Conservation (phyloP, 2,888 invertebrate species). For the Muschampia plurimacula region DNA sequence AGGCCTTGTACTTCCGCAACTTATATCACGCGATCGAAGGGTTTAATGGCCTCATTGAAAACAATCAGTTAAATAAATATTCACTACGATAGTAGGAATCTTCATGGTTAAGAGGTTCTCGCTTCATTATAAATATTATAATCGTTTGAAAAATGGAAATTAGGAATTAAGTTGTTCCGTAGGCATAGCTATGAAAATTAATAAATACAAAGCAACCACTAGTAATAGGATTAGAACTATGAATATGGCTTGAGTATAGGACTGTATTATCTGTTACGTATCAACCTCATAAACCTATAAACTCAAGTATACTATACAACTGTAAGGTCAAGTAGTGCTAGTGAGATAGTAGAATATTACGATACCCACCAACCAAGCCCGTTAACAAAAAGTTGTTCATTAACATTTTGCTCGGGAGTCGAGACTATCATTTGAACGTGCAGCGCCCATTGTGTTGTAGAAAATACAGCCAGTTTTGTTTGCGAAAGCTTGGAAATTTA, state of each 20-base stretch:
- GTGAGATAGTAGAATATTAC: slow-evolving; percentile 1
- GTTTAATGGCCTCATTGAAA: slow-evolving; percentile 52
- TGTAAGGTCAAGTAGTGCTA: background rate
- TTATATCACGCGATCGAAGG: slow-evolving; percentile 57
- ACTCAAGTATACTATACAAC: no score
- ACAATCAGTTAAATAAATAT: slow-evolving; percentile 45
- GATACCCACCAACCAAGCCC: background rate
- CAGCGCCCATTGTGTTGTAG: slow-evolving; percentile 30
- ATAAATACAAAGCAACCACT: no score
- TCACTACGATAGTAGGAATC: slow-evolving; percentile 18
- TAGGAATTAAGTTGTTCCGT: background rate
- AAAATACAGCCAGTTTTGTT: slow-evolving; percentile 33
- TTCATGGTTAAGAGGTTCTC: slow-evolving; percentile 8
- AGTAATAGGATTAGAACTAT: no score
- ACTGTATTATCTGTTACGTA: background rate
- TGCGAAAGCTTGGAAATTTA: slow-evolving; percentile 35
- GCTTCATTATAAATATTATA: slow-evolving; percentile 15
- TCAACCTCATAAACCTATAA: background rate
- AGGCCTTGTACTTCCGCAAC: slow-evolving; percentile 65
- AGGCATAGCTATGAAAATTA: no score
- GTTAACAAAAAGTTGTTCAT: slow-evolving; percentile 34
- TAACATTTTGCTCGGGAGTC: slow-evolving; percentile 27
- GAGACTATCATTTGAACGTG: slow-evolving; percentile 31
- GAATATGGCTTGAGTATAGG: no score
- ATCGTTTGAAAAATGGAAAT: slow-evolving; percentile 12